Evolutionary conservation across 1,140 invertebrate genomes (phyloP), one percentile per base, ranked within the genome.

Genomic region (Hestina assimilis): DNA sequence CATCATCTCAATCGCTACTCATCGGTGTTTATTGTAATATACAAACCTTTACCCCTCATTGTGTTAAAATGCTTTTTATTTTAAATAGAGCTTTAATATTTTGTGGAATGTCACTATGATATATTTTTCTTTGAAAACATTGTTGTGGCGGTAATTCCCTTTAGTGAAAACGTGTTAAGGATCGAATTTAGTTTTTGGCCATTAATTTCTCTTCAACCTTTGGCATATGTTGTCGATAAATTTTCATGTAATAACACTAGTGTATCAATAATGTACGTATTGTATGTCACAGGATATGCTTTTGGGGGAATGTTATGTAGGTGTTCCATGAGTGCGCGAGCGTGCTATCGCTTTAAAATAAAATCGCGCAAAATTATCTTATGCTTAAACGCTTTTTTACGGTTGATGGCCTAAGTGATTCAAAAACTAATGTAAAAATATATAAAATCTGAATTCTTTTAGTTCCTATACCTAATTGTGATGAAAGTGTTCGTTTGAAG

Each of bases 21-120:
- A 48, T 33, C 54, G 54, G 54, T 47, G 51, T 53, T 50, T 45
- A 41, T n/a, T 57, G 54, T 57, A 50, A 41, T 45, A 54, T 47
- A 40, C 33, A 48, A 20, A 48, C 24, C 45, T 57, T 31, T 14
- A 17, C 38, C 51, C 41, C 28, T 43, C 38, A 52, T 48, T 50
- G 41, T 45, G 35, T 35, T 45, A 45, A n/a, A 48, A 41, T 46
- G 54, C 54, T 57, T 57, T 20, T 56, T 47, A 38, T 56, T 56
- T 33, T 38, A 42, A 48, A 48, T 48, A 45, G 33, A 48, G 54
- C 54, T 57, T 56, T 57, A 23, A 45, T 38, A 43, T 38, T 48
- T 40, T 57, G 19, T 57, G 54, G 54, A 47, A 57, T 48, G 45
- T 55, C 53, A 57, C 45, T 57, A 21, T 29, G n/a, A 41, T 38